These are phyloP conservation scores for Actias luna DNA, from an alignment of 2,888 invertebrate species.

Conservation along the genomic window DNA sequence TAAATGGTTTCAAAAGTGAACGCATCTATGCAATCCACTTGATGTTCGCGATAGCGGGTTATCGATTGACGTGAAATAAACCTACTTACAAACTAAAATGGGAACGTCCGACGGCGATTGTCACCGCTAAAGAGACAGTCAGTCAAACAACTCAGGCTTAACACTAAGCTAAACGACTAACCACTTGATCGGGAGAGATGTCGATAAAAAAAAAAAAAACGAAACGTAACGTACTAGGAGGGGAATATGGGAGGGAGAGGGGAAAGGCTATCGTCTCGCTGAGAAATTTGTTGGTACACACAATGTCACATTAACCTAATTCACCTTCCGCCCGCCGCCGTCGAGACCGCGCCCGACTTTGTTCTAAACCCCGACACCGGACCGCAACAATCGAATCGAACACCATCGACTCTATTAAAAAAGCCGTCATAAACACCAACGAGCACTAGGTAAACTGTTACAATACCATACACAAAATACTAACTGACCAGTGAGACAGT, in stretches of 20 bases:
- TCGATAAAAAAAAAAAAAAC: slow-evolving; percentile 19
- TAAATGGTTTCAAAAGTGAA: no score
- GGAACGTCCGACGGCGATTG: slow-evolving; percentile 50
- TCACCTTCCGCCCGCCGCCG: slow-evolving; percentile 35
- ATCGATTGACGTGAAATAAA: slow-evolving; percentile 50
- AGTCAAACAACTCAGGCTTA: slow-evolving; percentile 45
- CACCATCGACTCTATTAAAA: slow-evolving; percentile 36
- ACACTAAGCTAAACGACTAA: slow-evolving; percentile 52
- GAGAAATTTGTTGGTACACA: slow-evolving; percentile 75
- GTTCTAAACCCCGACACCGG: slow-evolving; percentile 55
- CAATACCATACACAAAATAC: slow-evolving; percentile 23
- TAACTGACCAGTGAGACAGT: slow-evolving; percentile 56
- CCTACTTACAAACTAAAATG: slow-evolving; percentile 62
- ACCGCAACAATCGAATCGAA: slow-evolving; percentile 38
- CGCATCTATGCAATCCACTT: no score
- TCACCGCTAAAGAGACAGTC: slow-evolving; percentile 37
- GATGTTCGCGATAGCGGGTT: slow-evolving; percentile 20
- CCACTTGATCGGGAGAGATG: slow-evolving; percentile 44
- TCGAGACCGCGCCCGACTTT: slow-evolving; percentile 48
- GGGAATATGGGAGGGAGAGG: slow-evolving; percentile 23
- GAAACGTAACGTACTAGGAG: slow-evolving; percentile 23
- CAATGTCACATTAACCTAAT: slow-evolving; percentile 70
- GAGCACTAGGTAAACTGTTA: slow-evolving; percentile 34
- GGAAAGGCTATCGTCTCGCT: slow-evolving; percentile 60
- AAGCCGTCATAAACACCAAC: slow-evolving; percentile 38